Conservation (phyloP, 2,113 vertebrate genomes). For the Neofelis nebulosa region DNA sequence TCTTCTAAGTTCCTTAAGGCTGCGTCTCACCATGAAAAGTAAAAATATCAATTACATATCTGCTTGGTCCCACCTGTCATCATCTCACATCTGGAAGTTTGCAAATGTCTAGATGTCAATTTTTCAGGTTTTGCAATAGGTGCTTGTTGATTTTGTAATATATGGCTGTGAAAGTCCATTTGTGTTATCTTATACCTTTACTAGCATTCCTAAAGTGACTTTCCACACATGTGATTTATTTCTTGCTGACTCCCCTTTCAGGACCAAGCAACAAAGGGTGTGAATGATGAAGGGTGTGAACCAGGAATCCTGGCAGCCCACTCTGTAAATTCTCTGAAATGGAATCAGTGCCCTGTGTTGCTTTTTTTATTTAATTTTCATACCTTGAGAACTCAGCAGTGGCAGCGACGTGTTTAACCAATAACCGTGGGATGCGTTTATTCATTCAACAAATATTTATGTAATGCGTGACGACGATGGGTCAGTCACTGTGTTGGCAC, state of each 20-base stretch:
- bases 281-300: neutral
- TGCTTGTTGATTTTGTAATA: neutral
- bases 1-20: neutral
- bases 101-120: neutral
- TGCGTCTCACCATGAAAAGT: neutral
- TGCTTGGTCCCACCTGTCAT: neutral
- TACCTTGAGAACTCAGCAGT: neutral
- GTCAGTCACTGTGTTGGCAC: neutral
- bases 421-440: neutral
- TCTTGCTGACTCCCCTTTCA: neutral
- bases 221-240: neutral
- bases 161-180: neutral
- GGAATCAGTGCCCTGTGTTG: neutral
- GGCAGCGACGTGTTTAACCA: neutral
- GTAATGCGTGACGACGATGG: neutral
- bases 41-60: neutral
- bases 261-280: neutral
- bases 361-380: neutral
- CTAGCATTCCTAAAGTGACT: neutral
- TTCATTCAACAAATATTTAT: neutral
- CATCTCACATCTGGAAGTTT: neutral
- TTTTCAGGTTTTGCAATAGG: constrained; percentile 19
- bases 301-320: neutral
- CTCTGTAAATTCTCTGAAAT: neutral
- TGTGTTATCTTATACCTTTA: neutral